Base-by-base conservation (phyloP, 2,888 invertebrate species). In the Drosophila imparisetae region DNA sequence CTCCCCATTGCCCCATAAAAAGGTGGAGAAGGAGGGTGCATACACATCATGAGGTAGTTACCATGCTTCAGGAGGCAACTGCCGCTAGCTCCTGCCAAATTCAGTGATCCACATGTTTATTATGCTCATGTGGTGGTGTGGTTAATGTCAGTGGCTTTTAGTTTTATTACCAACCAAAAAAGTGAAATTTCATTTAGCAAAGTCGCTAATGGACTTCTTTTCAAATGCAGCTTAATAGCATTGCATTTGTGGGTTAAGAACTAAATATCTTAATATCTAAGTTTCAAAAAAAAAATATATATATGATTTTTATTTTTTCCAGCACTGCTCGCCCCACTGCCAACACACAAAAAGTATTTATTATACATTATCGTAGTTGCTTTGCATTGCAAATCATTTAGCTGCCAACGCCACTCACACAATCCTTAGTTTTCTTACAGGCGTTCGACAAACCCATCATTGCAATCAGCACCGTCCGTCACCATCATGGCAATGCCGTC, bases 91-190 rank as follows among this genome's bases (percentile, higher is more conserved):
- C 40, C 49, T n/a, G 36, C 50, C 66, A 58, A 64, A 66, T 66
- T 66, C 53, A 52, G 65, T 65, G 64, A 72, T 36, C 57, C 60
- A 66, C 61, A 69, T 59, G 62, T 38, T 66, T 74, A 65, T 73
- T 54, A 66, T 61, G 60, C 57, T 42, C 53, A 61, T 78, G 69
- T 54, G 58, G 38, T 55, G 60, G 38, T 52, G 61, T 53, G 57
- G 45, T 57, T 29, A 11, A n/a, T 62, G 61, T 40, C 61, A 60
- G 59, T 62, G 55, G 65, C 67, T 68, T 79, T 73, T 57, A 60
- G 70, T 70, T 75, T 62, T 59, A 72, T 65, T 75, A 66, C 34
- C 49, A 71, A 30, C n/a, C 27, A 21, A 57, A 61, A 45, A 27
- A 15, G 30, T 18, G 21, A 45, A 62, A 32, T 52, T 48, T 71